Base-by-base conservation (phyloP, 2,888 invertebrate species). In the Agriopis aurantiaria region DNA sequence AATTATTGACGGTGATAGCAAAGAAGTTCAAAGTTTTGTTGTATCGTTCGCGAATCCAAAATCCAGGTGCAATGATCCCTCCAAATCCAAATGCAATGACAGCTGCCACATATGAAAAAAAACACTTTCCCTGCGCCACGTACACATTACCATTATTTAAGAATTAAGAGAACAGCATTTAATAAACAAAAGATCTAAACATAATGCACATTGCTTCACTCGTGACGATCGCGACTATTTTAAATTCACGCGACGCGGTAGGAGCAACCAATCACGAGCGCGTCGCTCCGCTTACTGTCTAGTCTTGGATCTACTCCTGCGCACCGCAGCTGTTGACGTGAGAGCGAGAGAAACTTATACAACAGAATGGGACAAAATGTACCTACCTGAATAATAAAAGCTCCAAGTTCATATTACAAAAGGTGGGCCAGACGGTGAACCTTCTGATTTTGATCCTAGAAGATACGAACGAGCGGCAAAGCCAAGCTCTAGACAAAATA, bases 261-360 rank as follows among this genome's bases (percentile, higher is more conserved):
- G 73, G 81, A 73, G 77, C 92, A 86, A 88, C 93, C 89, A 88
- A 89, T 90, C 92, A 87, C 91, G 87, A 83, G 87, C 84, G 87
- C 89, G 89, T 84, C 91, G 89, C 88, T 87, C 85, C 91, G 92
- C 92, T 90, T 87, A 94, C 94, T 94, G 86, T 90, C 91, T 89
- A 86, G 85, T 86, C 84, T 85, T 80, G 82, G 83, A 88, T 85
- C 89, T 80, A 91, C 93, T 92, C 92, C 88, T 88, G 91, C 93
- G 91, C 92, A 89, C 80, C 80, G 83, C 82, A 86, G 82, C 81
- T 78, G 84, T 83, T 83, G 79, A 82, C 82, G 91, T 82, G 84
- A 72, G 86, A 89, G 83, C 72, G 88, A 86, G 90, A 91, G 71
- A 69, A 69, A 75, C 59, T 45, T 71, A 76, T 66, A 69, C 66